Conservation (phyloP, 92 coral and sea anemone genomes). For the Umimayanthus chanpuru region DNA sequence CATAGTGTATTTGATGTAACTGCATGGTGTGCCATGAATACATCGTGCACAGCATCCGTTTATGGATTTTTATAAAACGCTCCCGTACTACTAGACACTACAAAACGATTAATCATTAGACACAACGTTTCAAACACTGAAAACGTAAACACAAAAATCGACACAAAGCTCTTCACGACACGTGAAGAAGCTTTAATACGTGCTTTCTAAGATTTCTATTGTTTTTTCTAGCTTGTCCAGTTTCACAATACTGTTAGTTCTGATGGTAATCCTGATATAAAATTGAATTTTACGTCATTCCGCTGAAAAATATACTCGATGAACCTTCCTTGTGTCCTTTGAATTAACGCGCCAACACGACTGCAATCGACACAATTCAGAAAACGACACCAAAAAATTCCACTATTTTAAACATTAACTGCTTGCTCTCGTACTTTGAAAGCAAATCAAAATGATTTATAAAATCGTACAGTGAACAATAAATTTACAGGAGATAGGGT, state of each 20-base stretch:
- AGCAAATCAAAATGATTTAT: no score
- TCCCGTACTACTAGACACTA: not conserved
- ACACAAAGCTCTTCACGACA: not conserved
- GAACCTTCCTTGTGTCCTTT: not conserved
- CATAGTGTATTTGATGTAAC: not conserved
- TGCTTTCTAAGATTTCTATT: not conserved
- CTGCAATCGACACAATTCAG: not conserved
- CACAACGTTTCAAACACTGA: not conserved
- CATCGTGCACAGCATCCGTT: no score
- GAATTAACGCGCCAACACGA: slow-evolving; percentile 36
- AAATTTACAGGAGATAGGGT: not conserved
- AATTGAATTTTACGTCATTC: slow-evolving; percentile 4
- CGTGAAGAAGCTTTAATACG: not conserved
- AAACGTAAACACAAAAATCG: not conserved
- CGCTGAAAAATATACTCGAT: not conserved
- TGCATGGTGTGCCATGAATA: not conserved
- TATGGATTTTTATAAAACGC: not conserved
- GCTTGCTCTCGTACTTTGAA: not conserved
- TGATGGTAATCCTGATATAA: not conserved
- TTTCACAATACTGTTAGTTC: not conserved
- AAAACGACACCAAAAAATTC: not conserved
- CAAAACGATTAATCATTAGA: not conserved
- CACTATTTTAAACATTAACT: slow-evolving; percentile 1
- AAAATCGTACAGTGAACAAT: not conserved
- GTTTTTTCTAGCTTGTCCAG: not conserved